Base-by-base conservation (phyloP, 2,113 vertebrate genomes). In the Hiodon alosoides region DNA sequence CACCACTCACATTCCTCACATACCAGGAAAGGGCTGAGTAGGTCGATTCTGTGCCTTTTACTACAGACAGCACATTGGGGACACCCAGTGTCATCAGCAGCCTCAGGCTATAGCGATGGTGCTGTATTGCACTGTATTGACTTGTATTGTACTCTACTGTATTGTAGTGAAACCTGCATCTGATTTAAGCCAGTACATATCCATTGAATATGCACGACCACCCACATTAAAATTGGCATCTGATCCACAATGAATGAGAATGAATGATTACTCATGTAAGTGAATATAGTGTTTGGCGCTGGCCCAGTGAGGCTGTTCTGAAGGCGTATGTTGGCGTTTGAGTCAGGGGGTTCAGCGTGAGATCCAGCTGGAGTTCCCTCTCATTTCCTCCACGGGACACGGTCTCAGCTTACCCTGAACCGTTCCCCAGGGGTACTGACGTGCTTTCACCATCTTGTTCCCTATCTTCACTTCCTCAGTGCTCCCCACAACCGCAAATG, bases 371-470 rank as follows among this genome's bases (percentile, higher is more conserved):
- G 66, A 52, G 79, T 77, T 31, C 4, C 16, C 72, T 76, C 74
- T 85, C 81, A 84, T 85, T 89, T 87, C 86, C 83, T 87, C 77
- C 76, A 16, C 59, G 79, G 77, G 81, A 77, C 81, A 74, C 85
- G 82, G 82, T 68, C 71, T 47, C 1, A 4, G 31, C 72, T 95
- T 85, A 96, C 95, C 95, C 87, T 96, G 95, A 73, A 96, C 94
- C 0, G 94, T 99, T 78, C 97, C 97, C 97, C 97, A 99, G 46
- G 97, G 97, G 78, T 99, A 99, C 90, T 99, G 97, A 52, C 97
- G 93, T 0, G 94, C 96, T 83, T 94, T 96, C 92, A 98, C 94
- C 96, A 98, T 98, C 92, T 98, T 98, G 90, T 98, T 98, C 81
- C 97, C 97, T 78, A 99, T 95, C 93, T 98, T 99, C 82, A 96